A percentile compares a stretch with the other conserved stretches of the same genome.
Evolutionary conservation across 2,888 invertebrate species (phyloP).

Genomic region (Parthenolecanium corni): DNA sequence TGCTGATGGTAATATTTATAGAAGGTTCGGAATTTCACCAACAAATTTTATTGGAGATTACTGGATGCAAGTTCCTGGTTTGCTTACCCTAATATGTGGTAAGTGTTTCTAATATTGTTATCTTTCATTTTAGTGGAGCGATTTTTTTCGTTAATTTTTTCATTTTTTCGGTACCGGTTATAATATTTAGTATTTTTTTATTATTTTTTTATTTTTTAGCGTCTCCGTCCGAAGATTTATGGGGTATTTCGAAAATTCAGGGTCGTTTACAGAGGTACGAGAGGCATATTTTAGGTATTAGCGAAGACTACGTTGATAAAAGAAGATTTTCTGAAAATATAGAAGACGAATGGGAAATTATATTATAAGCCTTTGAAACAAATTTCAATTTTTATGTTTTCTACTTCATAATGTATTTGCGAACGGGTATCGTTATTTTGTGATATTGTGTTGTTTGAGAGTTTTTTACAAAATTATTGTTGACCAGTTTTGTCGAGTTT

Average conservation of each 20-base stretch:
- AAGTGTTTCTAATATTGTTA: background rate
- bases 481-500: too few relatives aligned
- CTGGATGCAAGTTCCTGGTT: conserved; percentile 40
- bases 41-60: conserved; percentile 42
- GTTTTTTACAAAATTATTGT: background rate
- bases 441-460: background rate
- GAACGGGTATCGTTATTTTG: background rate
- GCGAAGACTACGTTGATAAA: background rate
- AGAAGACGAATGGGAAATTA: conserved; percentile 17
- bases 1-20: conserved; percentile 39
- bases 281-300: conserved; percentile 2
- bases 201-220: background rate
- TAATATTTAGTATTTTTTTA: background rate
- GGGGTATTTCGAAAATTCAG: conserved; percentile 6
- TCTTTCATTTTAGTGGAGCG: background rate
- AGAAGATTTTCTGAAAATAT: conserved; percentile 3
- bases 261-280: conserved; percentile 2
- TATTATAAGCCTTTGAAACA: too few relatives aligned
- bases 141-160: too few relatives aligned
- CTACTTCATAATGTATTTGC: background rate
- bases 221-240: conserved; percentile 1
- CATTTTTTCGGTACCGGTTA: too few relatives aligned
- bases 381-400: background rate
- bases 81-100: conserved; percentile 37
- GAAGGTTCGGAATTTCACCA: conserved; percentile 41